A percentile compares a stretch with the other conserved stretches of the same genome.
These are phyloP conservation scores for Habrosyne pyritoides DNA, from an alignment of 2,888 invertebrate species.

Conservation along the genomic window DNA sequence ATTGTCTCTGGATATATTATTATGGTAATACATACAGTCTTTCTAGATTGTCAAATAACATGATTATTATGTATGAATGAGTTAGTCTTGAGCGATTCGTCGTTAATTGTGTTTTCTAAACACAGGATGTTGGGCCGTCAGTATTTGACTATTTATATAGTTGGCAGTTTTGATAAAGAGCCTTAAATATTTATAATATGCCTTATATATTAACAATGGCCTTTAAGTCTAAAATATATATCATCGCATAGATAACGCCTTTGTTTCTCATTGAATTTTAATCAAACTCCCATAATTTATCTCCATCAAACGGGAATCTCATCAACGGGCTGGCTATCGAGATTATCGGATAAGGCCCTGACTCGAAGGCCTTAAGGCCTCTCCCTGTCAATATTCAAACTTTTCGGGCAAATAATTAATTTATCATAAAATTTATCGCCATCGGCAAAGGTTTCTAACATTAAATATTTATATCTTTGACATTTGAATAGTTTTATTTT, in stretches of 20 bases:
- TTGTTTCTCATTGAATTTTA: slow-evolving; percentile 5
- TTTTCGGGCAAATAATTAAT: background rate
- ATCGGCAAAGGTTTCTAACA: background rate
- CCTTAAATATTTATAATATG: too few relatives aligned
- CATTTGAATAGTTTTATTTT: background rate
- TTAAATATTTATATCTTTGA: background rate
- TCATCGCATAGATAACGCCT: background rate
- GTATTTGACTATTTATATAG: too few relatives aligned
- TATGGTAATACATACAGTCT: too few relatives aligned
- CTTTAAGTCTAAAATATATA: too few relatives aligned
- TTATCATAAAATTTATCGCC: background rate
- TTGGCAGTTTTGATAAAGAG: too few relatives aligned
- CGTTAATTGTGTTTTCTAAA: too few relatives aligned
- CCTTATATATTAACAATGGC: too few relatives aligned
- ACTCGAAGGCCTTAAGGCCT: background rate
- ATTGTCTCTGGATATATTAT: too few relatives aligned
- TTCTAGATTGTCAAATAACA: too few relatives aligned
- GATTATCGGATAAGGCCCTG: slow-evolving; percentile 5
- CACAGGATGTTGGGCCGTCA: too few relatives aligned
- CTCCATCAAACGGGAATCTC: slow-evolving; percentile 4
- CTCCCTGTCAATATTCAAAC: background rate
- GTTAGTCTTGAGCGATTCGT: too few relatives aligned
- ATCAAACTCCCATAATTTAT: slow-evolving; percentile 6
- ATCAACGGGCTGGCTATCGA: background rate
- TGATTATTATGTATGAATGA: too few relatives aligned